Percentiles rank a stretch among this genome's conserved stretches.
Evolutionary conservation across 2,888 invertebrate genomes (phyloP).

Genomic region (Stenotaenia linearis): DNA sequence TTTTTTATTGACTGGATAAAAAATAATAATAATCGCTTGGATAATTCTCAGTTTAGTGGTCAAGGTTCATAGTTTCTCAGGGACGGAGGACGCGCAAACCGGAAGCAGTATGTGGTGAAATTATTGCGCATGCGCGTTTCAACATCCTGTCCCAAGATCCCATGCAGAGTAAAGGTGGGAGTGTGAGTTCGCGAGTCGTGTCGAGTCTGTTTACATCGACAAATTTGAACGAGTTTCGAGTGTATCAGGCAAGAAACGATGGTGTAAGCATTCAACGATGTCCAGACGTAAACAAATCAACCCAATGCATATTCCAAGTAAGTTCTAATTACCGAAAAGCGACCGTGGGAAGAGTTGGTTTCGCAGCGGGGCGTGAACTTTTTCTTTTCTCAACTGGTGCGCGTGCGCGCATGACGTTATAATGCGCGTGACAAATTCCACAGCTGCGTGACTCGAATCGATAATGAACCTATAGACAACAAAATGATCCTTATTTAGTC

Average conservation of each 20-base stretch:
- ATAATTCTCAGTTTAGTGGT: background rate
- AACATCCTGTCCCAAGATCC: slow-evolving; percentile 32
- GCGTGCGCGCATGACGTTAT: slow-evolving; percentile 33
- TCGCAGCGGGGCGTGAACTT: slow-evolving; percentile 34
- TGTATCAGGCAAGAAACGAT: background rate
- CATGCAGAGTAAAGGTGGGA: slow-evolving; percentile 30
- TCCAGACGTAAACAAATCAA: slow-evolving; percentile 44
- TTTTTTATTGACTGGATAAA: background rate
- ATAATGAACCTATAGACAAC: slow-evolving; percentile 21
- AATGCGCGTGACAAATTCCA: slow-evolving; percentile 34
- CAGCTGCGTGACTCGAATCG: slow-evolving; percentile 33
- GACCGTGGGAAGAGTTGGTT: slow-evolving; percentile 32
- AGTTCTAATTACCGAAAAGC: slow-evolving; percentile 34
- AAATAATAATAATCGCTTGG: background rate
- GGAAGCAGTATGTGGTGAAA: background rate
- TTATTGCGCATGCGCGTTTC: slow-evolving; percentile 29
- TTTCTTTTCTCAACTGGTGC: slow-evolving; percentile 31
- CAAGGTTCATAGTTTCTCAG: background rate
- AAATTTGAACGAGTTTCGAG: background rate
- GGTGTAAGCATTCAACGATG: slow-evolving; percentile 38
- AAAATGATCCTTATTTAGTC: slow-evolving; percentile 24
- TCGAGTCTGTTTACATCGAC: slow-evolving; percentile 40
- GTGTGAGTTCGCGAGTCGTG: slow-evolving; percentile 39
- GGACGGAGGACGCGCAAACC: background rate
- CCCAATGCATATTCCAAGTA: slow-evolving; percentile 42